phyloP scores from a whole-genome alignment of 2,797 vertebrate genomes.

The Sebastes elongatus region DNA sequence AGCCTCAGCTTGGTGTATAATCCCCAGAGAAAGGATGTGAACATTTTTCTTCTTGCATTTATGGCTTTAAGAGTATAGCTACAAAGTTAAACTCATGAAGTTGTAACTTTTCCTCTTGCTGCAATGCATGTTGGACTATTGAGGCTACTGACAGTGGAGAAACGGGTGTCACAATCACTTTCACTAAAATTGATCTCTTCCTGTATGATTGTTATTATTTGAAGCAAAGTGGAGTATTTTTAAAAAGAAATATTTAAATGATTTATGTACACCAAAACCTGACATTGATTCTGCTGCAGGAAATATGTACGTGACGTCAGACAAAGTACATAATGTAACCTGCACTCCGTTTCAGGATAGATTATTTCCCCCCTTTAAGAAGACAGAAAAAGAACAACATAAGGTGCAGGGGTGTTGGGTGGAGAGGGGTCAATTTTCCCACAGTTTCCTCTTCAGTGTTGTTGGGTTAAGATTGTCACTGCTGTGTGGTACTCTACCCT shows the following conservation, averaged over 20 bases:
- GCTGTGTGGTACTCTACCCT: constrained; percentile 58
- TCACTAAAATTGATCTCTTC: neutral
- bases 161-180: neutral
- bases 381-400: constrained; percentile 12
- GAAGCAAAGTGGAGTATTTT: fast-evolving
- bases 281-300: neutral
- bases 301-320: neutral
- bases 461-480: constrained; percentile 65
- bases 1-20: neutral
- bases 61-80: neutral
- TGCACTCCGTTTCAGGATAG: neutral
- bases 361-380: neutral
- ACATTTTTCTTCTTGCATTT: neutral
- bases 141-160: neutral
- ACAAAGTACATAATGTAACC: neutral
- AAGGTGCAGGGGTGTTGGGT: constrained; percentile 32
- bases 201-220: fast-evolving
- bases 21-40: neutral
- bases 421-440: constrained; percentile 62
- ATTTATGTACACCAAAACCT: neutral
- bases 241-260: too few relatives aligned
- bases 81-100: neutral
- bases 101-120: neutral
- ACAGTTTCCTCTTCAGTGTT: constrained; percentile 46
- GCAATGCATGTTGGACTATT: neutral